Evolutionary conservation across 2,888 invertebrate genomes (phyloP).

Genomic region (Stenodera caucasica): DNA sequence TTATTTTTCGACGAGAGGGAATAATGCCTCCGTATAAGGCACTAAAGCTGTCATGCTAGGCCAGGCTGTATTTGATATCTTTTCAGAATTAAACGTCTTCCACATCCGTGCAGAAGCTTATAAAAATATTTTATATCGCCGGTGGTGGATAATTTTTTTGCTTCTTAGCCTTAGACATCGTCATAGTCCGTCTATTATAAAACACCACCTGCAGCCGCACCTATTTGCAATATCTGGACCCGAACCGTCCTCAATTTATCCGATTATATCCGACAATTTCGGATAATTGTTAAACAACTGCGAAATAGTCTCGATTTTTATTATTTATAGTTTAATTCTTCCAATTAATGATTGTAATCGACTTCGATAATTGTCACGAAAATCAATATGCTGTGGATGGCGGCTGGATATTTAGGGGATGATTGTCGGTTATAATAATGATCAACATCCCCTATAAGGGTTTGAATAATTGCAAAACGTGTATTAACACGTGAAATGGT

Average conservation of each 20-base stretch:
- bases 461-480: slow-evolving; percentile 37
- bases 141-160: slow-evolving; percentile 1
- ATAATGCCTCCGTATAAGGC: slow-evolving; percentile 41
- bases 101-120: slow-evolving; percentile 41
- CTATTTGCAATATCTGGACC: background rate
- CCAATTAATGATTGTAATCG: no score
- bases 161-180: background rate
- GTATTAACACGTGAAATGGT: slow-evolving; percentile 43
- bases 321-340: no score
- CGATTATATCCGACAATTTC: no score
- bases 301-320: no score
- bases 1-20: slow-evolving; percentile 41
- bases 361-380: no score
- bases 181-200: slow-evolving; percentile 1
- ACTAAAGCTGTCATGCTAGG: slow-evolving; percentile 48
- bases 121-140: slow-evolving; percentile 38
- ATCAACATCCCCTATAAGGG: slow-evolving; percentile 4
- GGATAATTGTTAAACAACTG: no score
- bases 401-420: no score
- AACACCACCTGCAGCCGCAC: background rate
- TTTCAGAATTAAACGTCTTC: slow-evolving; percentile 41
- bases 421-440: background rate
- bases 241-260: no score
- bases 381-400: no score
- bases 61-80: slow-evolving; percentile 41